Evolutionary conservation across 2,113 vertebrate genomes (phyloP).

Genomic region (Hucho hucho): DNA sequence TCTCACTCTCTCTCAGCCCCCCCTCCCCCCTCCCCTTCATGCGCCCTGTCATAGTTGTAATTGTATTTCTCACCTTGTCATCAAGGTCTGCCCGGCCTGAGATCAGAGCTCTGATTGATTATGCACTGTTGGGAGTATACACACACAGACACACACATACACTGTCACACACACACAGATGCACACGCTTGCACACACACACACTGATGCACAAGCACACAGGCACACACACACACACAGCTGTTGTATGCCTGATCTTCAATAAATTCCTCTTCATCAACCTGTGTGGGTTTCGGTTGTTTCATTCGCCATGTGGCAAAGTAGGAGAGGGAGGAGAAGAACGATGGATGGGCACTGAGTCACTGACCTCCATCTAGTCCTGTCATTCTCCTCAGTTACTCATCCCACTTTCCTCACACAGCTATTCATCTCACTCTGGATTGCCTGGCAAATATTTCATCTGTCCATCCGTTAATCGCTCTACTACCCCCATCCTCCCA

Average conservation of each 20-base stretch:
- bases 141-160: neutral
- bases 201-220: too few relatives aligned
- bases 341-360: neutral
- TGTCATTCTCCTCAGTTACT: too few relatives aligned
- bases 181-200: too few relatives aligned
- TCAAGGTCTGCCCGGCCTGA: neutral
- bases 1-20: neutral
- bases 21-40: neutral
- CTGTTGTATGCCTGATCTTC: neutral
- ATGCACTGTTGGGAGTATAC: neutral
- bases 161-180: too few relatives aligned
- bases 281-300: neutral
- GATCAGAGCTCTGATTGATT: neutral
- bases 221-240: neutral
- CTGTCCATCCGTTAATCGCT: neutral
- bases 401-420: neutral
- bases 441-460: neutral
- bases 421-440: neutral
- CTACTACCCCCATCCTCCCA: neutral
- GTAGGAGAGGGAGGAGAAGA: neutral
- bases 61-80: neutral
- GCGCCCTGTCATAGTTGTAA: neutral
- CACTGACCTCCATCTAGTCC: slow-evolving; percentile 14
- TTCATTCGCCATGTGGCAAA: neutral
- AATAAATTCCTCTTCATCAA: neutral